These are phyloP conservation scores for Valencia hispanica DNA, from an alignment of 2,797 vertebrate genomes.

Conservation along the genomic window DNA sequence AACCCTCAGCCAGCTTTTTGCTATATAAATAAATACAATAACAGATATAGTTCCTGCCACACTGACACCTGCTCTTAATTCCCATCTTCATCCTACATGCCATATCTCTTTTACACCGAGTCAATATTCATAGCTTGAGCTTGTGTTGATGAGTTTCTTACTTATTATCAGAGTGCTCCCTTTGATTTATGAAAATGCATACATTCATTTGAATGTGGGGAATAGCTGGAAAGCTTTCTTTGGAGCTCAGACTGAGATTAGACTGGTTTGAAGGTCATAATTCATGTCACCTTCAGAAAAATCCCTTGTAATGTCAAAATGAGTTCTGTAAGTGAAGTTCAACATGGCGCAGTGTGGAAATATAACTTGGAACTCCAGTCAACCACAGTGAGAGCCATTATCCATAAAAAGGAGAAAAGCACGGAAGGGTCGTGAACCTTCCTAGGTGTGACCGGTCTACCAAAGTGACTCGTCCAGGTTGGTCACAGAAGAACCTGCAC, in stretches of 20 bases:
- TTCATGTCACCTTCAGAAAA: not conserved
- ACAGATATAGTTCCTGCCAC: constrained; percentile 1
- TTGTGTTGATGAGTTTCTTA: constrained; percentile 15
- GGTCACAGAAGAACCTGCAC: not conserved
- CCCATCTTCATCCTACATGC: constrained; percentile 13
- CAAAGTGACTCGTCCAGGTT: not conserved
- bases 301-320: not conserved
- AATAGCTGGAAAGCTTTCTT: not conserved
- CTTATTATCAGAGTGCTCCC: not conserved
- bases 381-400: not conserved
- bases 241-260: not conserved
- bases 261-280: too few species aligned
- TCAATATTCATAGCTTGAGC: constrained; percentile 1
- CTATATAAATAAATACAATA: constrained; percentile 61
- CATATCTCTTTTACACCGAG: constrained; percentile 1
- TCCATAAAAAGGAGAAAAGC: not conserved
- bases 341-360: not conserved
- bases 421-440: not conserved
- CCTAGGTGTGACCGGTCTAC: not conserved
- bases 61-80: not conserved
- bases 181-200: not conserved
- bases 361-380: not conserved
- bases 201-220: not conserved
- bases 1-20: constrained; percentile 71
- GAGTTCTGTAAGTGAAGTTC: not conserved